phyloP scores from a whole-genome alignment of 2,888 invertebrate species.

The Lumbricus terrestris region DNA sequence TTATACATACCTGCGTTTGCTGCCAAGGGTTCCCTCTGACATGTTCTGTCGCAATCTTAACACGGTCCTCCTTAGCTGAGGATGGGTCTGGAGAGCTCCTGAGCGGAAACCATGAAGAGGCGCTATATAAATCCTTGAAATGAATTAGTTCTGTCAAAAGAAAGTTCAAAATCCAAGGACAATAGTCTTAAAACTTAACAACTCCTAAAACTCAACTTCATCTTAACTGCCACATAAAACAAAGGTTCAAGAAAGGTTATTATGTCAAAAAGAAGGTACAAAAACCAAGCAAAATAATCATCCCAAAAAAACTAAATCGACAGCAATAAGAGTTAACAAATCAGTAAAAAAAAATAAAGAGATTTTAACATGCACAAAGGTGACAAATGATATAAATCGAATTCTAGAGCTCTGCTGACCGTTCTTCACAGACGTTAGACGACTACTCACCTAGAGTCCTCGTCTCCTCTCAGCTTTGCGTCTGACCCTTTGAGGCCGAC shows the following conservation, averaged over 20 bases:
- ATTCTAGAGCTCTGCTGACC: neutral
- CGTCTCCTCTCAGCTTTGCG: neutral
- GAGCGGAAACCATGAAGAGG: too few relatives aligned
- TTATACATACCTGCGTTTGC: too few relatives aligned
- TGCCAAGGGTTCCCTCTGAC: too few relatives aligned
- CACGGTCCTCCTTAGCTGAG: too few relatives aligned
- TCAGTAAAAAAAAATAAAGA: neutral
- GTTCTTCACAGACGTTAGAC: neutral
- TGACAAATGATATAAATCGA: neutral
- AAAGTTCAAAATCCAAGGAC: neutral
- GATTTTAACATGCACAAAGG: neutral
- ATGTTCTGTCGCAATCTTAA: too few relatives aligned
- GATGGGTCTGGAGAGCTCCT: too few relatives aligned
- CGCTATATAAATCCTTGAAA: too few relatives aligned
- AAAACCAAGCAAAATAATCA: neutral
- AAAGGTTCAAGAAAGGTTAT: too few relatives aligned
- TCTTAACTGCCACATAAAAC: neutral
- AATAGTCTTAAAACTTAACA: neutral
- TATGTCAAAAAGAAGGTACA: neutral
- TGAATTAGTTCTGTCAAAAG: neutral
- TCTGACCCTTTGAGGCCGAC: constrained; percentile 6
- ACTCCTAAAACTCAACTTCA: neutral
- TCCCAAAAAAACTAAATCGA: neutral
- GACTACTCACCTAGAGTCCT: neutral
- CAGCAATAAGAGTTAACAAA: neutral